Evolutionary conservation across 2,113 vertebrate genomes (phyloP), one percentile per base, ranked within the genome.

Genomic region (Potamarius usumacintae): DNA sequence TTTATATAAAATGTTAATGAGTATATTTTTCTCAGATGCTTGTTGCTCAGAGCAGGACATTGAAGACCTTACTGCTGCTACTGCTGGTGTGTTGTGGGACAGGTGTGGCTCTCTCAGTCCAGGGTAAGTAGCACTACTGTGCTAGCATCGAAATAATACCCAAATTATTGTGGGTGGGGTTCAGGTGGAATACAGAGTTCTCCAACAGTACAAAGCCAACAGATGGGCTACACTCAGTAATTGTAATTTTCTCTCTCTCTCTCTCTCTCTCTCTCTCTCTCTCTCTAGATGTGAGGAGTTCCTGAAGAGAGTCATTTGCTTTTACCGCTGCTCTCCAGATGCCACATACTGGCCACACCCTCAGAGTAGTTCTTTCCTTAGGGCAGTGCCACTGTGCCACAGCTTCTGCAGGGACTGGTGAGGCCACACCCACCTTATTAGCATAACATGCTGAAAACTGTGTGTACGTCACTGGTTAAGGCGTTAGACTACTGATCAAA

Each of bases 321-420:
- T 96, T 82, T 94, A 96, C 88, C 95, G 92, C 86, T 97, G 96
- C 90, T 96, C 96, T 78, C 96, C 96, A 0, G 92, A 95, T 1
- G 94, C 94, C 0, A 93, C 92, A 0, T 94, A 92, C 76, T 97
- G 94, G 95, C 93, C 95, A 82, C 95, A 92, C 85, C 94, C 93
- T 30, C 91, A 89, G 1, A 90, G 87, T 9, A 89, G 91, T 92
- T 91, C 93, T 0, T 91, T 92, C 91, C 92, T 95, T 89, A 94
- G 94, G 90, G 94, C 93, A 0, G 94, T 95, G 85, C 96, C 96
- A 0, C 95, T 97, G 82, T 97, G 97, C 90, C 88, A 92, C 30
- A 95, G 95, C 93, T 96, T 97, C 95, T 97, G 97, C 90, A 92
- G 95, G 78, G 92, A 94, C 85, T 97, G 96, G 97, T 97, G 93